phyloP scores from a whole-genome alignment of 2,888 invertebrate genomes.

The Platycheirus albimanus region DNA sequence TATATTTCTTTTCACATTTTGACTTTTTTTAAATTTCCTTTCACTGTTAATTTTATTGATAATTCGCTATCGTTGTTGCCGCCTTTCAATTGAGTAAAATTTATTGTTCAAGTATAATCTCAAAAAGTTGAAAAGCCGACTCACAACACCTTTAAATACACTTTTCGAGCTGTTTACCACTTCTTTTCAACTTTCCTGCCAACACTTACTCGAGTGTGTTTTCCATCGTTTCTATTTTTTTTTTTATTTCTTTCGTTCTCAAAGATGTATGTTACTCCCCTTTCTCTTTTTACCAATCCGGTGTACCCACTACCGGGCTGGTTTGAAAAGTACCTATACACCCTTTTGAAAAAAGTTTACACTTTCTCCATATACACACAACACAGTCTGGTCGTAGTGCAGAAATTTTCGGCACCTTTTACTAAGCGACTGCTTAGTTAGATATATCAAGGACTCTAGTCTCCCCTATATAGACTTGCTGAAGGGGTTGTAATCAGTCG shows the following conservation, averaged over 20 bases:
- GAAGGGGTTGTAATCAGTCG: slow-evolving; percentile 67
- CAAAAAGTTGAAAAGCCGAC: slow-evolving; percentile 56
- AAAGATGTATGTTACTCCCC: slow-evolving; percentile 20
- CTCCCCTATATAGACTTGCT: slow-evolving; percentile 44
- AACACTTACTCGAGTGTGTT: slow-evolving; percentile 58
- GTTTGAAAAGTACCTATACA: slow-evolving; percentile 46
- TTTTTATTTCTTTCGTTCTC: slow-evolving; percentile 14
- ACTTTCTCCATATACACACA: slow-evolving; percentile 33
- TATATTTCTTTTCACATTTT: no score
- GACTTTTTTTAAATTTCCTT: no score
- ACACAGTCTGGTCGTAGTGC: slow-evolving; percentile 22
- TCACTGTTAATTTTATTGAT: no score
- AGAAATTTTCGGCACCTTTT: slow-evolving; percentile 70
- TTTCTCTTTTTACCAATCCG: background rate
- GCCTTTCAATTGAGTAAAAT: background rate
- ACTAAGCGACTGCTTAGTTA: slow-evolving; percentile 60
- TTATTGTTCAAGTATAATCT: slow-evolving; percentile 15
- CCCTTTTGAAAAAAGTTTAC: slow-evolving; percentile 41
- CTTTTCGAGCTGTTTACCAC: slow-evolving; percentile 65
- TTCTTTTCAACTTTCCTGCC: slow-evolving; percentile 63
- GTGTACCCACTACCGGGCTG: background rate
- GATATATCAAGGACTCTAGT: slow-evolving; percentile 62
- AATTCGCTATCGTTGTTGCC: background rate
- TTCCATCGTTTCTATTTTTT: slow-evolving; percentile 1
- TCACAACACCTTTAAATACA: slow-evolving; percentile 63